Percentiles rank a stretch among this genome's conserved stretches.
Conservation (phyloP, 2,797 vertebrate genomes). For the Pantherophis alleghaniensis region DNA sequence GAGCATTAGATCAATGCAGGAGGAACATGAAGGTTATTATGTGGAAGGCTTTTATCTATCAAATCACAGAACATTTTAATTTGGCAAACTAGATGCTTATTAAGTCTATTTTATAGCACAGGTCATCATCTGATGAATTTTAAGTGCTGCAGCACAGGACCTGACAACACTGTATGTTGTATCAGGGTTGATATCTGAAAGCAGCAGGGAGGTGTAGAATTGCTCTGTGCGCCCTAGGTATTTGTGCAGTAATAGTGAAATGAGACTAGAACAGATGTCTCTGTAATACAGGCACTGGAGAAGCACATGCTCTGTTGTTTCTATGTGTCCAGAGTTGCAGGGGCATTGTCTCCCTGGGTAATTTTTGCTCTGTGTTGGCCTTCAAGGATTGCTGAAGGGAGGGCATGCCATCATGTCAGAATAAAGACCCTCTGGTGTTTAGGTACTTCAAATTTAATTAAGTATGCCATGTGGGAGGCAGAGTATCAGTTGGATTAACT, state of each 20-base stretch:
- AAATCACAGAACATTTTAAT: not conserved
- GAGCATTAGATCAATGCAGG: not conserved
- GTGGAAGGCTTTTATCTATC: not conserved
- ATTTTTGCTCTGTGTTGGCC: not conserved
- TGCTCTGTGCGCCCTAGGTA: not conserved
- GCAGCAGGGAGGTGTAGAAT: not conserved
- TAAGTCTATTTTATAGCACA: not conserved
- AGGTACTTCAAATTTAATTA: not conserved
- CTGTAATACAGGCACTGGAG: not conserved
- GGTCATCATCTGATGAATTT: not conserved
- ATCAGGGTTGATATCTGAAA: not conserved
- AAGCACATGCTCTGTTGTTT: not conserved
- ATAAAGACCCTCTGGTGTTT: not conserved
- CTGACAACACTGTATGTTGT: not conserved
- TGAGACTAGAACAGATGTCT: not conserved
- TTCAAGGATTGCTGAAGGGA: not conserved
- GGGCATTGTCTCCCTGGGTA: not conserved
- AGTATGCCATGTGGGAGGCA: not conserved
- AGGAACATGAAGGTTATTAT: not conserved
- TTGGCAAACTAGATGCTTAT: not conserved
- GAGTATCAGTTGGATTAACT: not conserved
- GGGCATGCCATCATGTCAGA: not conserved
- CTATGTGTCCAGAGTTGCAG: not conserved
- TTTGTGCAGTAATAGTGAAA: not conserved
- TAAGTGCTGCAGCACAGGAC: not conserved